These are phyloP conservation scores for Erebia palarica DNA, from an alignment of 2,888 invertebrate species.

Conservation along the genomic window DNA sequence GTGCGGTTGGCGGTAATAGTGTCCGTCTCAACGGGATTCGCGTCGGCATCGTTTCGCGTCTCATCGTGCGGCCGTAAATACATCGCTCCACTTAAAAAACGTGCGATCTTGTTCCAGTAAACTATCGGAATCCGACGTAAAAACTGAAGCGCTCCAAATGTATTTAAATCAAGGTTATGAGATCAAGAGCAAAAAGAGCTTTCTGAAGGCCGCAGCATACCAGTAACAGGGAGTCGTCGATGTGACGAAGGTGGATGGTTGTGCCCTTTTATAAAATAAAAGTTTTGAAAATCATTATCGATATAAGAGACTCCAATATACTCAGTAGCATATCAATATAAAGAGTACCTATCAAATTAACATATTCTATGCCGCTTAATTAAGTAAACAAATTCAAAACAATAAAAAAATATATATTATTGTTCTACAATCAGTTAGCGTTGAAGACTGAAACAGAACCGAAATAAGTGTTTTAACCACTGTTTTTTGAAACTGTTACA, in stretches of 20 bases:
- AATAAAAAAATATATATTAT: neutral
- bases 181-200: neutral
- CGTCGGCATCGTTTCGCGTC: constrained; percentile 77
- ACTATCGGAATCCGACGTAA: constrained; percentile 61
- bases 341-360: neutral
- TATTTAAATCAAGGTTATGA: constrained; percentile 21
- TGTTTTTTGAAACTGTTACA: too few relatives aligned
- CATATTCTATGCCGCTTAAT: neutral
- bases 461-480: too few relatives aligned
- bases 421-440: constrained; percentile 8
- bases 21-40: constrained; percentile 78
- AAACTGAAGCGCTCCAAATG: constrained; percentile 43
- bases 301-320: neutral
- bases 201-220: neutral
- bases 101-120: constrained; percentile 76
- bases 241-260: neutral
- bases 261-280: neutral
- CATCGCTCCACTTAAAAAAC: constrained; percentile 78
- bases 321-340: neutral
- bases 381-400: neutral
- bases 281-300: neutral
- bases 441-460: too few relatives aligned
- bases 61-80: constrained; percentile 78
- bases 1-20: constrained; percentile 77
- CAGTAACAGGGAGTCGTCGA: neutral